Evolutionary conservation across 2,888 invertebrate genomes (phyloP).

Genomic region (Limulus polyphemus): DNA sequence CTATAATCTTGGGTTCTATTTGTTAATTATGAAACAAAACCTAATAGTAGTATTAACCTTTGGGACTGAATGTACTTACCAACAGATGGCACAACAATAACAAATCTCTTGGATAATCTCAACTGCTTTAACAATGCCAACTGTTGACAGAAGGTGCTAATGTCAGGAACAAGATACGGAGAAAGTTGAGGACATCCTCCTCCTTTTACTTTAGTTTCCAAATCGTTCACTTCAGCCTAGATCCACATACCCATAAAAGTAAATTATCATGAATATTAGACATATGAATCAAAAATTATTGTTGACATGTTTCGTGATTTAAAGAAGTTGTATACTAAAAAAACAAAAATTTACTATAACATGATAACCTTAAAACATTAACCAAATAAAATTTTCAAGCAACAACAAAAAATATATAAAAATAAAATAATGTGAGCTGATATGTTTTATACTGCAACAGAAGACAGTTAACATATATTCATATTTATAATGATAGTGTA

Average conservation of each 20-base stretch:
- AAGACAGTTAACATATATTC: too few species aligned
- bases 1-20: too few species aligned
- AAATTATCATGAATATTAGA: slow-evolving; percentile 1
- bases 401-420: background rate
- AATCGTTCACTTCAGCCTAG: slow-evolving; percentile 64
- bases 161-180: slow-evolving; percentile 77
- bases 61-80: slow-evolving; percentile 46
- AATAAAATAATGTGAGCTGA: background rate
- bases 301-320: too few species aligned
- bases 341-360: too few species aligned
- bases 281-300: slow-evolving; percentile 1
- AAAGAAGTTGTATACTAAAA: too few species aligned
- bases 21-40: too few species aligned
- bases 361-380: too few species aligned
- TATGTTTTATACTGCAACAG: background rate
- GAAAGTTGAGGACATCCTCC: slow-evolving; percentile 45
- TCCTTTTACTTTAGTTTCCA: slow-evolving; percentile 48
- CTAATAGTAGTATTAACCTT: too few species aligned
- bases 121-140: slow-evolving; percentile 66
- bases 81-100: slow-evolving; percentile 72
- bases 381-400: too few species aligned
- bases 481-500: too few species aligned
- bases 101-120: slow-evolving; percentile 66
- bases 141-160: slow-evolving; percentile 59
- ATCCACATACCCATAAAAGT: slow-evolving; percentile 6